Evolutionary conservation across 23 tunicate genomes (phyloP), one percentile per base, ranked within the genome.

Genomic region (Aplidium turbinatum): DNA sequence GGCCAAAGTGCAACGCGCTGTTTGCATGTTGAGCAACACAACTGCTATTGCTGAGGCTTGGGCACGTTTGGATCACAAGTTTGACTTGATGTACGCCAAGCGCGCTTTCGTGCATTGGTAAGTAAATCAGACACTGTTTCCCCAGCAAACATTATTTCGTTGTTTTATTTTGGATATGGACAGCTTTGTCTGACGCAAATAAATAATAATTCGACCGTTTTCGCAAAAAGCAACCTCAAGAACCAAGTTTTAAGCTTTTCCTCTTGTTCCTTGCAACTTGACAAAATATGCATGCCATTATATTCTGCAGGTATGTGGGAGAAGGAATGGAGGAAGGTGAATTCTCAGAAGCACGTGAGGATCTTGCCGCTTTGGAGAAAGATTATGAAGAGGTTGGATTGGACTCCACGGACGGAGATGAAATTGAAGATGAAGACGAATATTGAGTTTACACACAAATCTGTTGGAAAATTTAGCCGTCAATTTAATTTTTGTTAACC

Each of bases 281-380:
- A n/a, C n/a, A n/a, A n/a, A n/a, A n/a, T n/a, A n/a, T n/a, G n/a
- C 21, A 5, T 54, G 61, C 23, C 21, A 16, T 54, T 5, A 35
- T 65, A 6, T 65, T 65, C 38, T 9, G n/a, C 33, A 83, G 89
- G 89, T 85, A 87, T 48, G 97, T 90, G 68, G 97, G 97, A 18
- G 97, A 90, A 40, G 97, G 97, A 38, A 90, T 90, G 97, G 98
- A 92, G 61, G 98, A 92, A 78, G 98, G 98, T 4, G 98, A 92
- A 68, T 92, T 92, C 80, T 87, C 98, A 29, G 98, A 92, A 56
- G 98, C 98, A 62, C 98, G 98, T 36, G 98, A 92, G 75, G 98
- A 92, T 82, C 72, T 92, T 54, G 98, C 98, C 51, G 98, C 98
- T 57, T 73, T 92, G 66, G 98, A 92, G 85, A 92, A 92, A 74